Conservation (phyloP, 2,888 invertebrate genomes). For the Cybosia mesomella region DNA sequence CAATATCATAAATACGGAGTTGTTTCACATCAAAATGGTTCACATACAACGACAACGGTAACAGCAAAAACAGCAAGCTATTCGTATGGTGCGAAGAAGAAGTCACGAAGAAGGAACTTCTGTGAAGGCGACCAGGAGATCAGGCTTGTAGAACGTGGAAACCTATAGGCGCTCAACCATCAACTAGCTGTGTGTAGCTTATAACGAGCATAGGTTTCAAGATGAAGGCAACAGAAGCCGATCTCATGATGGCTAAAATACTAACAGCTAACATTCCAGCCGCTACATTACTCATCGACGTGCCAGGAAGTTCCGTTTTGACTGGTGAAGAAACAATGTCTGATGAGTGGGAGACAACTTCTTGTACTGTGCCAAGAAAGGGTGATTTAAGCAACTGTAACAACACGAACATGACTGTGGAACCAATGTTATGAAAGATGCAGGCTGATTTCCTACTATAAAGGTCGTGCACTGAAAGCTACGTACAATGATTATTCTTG, state of each 20-base stretch:
- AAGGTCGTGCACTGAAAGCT: neutral
- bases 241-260: neutral
- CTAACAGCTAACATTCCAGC: neutral
- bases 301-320: neutral
- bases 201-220: neutral
- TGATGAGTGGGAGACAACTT: neutral
- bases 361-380: slow-evolving; percentile 6
- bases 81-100: too few relatives aligned
- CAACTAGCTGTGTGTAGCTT: neutral
- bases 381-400: neutral
- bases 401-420: neutral
- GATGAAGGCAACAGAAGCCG: neutral
- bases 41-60: too few relatives aligned
- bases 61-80: too few relatives aligned
- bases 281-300: neutral
- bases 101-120: too few relatives aligned
- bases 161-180: too few relatives aligned
- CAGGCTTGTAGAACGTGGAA: too few relatives aligned
- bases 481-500: neutral
- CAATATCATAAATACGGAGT: neutral
- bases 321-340: neutral
- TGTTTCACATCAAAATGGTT: neutral
- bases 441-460: neutral
- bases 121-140: too few relatives aligned
- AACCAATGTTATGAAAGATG: neutral